Evolutionary conservation across 2,113 vertebrate genomes (phyloP).

Genomic region (Paraplagusia blochii): DNA sequence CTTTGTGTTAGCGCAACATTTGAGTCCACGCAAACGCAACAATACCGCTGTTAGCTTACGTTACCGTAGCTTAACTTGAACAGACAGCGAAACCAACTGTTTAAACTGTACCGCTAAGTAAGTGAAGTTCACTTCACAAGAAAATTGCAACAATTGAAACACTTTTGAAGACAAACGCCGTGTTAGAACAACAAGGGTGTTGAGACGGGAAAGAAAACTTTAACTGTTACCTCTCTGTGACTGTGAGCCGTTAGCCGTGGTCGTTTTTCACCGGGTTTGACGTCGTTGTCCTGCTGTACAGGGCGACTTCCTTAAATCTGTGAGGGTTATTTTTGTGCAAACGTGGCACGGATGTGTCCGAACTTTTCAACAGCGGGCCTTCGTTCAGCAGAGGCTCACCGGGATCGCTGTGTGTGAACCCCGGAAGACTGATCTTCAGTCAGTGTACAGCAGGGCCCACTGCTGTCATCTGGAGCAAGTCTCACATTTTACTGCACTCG

Average conservation of each 20-base stretch:
- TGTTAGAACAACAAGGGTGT: no score
- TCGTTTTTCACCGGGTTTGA: conserved; percentile 9
- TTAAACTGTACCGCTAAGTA: no score
- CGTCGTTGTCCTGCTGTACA: background rate
- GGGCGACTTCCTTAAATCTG: background rate
- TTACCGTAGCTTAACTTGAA: conserved; percentile 7
- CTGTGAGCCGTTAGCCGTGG: conserved; percentile 36
- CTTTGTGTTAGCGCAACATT: background rate
- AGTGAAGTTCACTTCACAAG: background rate
- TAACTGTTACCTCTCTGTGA: conserved; percentile 49
- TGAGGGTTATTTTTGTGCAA: conserved; percentile 8
- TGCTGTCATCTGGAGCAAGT: conserved; percentile 27
- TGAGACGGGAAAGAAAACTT: conserved; percentile 12
- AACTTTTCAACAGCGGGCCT: conserved; percentile 5
- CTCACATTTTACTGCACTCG: conserved; percentile 14
- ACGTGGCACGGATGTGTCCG: background rate
- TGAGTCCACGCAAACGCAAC: conserved; percentile 7
- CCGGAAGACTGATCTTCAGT: conserved; percentile 48
- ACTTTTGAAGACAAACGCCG: no score
- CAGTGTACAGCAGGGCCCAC: conserved; percentile 8
- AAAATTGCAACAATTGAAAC: background rate
- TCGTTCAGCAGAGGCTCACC: background rate
- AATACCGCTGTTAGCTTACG: conserved; percentile 23
- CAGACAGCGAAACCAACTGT: background rate
- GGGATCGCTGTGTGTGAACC: conserved; percentile 21